phyloP scores from a whole-genome alignment of 1,140 invertebrate genomes.

The Ostrea edulis region DNA sequence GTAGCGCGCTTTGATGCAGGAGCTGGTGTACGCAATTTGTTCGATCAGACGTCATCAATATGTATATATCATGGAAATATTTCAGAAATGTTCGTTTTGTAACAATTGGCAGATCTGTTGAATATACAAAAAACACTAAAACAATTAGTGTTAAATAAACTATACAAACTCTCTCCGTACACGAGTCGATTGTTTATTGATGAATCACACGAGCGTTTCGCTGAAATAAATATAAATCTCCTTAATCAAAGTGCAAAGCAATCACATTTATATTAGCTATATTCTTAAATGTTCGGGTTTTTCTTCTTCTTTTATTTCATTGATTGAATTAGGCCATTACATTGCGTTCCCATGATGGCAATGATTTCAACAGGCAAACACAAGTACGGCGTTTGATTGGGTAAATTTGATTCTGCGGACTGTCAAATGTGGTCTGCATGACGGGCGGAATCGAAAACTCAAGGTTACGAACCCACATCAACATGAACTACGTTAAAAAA shows the following conservation, averaged over 20 bases:
- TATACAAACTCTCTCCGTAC: neutral
- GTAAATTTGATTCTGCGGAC: neutral
- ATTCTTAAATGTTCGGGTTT: constrained; percentile 26
- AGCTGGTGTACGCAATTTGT: neutral
- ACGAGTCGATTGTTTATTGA: neutral
- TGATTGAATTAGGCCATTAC: constrained; percentile 29
- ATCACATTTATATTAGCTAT: neutral
- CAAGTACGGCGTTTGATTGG: neutral
- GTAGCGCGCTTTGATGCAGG: too few relatives aligned
- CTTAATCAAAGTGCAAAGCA: neutral
- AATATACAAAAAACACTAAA: neutral
- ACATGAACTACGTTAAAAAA: too few relatives aligned
- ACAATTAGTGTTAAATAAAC: constrained; percentile 11
- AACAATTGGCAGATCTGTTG: neutral
- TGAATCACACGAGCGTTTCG: neutral
- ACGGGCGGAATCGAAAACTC: neutral
- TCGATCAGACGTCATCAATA: neutral
- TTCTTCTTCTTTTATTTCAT: neutral
- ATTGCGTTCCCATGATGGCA: neutral
- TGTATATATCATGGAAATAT: neutral
- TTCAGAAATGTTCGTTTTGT: neutral
- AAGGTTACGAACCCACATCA: neutral
- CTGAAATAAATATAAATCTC: neutral
- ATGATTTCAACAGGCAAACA: constrained; percentile 1
- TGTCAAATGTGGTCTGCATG: neutral